Conservation (phyloP, 1,140 invertebrate species). For the Steinernema feltiae region DNA sequence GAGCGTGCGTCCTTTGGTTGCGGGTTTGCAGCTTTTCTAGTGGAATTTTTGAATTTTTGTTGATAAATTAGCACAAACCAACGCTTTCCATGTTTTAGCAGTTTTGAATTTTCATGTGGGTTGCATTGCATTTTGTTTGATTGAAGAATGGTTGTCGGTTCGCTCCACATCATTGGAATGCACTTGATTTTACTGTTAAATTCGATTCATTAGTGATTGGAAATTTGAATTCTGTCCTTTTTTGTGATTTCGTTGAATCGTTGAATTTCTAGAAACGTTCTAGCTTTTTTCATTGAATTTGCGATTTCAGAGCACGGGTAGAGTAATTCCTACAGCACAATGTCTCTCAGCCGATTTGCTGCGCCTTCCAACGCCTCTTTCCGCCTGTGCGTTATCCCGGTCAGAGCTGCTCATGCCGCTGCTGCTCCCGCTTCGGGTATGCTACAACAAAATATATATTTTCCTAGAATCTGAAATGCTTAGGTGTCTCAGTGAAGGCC, state of each 20-base stretch:
- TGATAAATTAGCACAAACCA: neutral
- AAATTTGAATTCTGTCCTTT: no score
- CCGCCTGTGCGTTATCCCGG: neutral
- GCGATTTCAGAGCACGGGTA: neutral
- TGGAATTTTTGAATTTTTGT: neutral
- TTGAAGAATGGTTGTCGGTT: no score
- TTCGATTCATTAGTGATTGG: no score
- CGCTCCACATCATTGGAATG: no score
- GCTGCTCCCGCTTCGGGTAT: neutral
- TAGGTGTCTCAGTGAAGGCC: neutral
- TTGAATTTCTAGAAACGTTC: no score
- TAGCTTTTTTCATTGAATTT: no score
- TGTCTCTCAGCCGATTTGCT: neutral
- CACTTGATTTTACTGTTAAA: no score
- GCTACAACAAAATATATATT: neutral
- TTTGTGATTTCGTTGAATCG: no score
- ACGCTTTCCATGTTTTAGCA: no score
- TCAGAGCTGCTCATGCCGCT: neutral
- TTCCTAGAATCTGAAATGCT: neutral
- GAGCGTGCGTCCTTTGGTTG: neutral
- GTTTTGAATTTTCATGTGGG: neutral
- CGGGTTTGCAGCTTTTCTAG: neutral
- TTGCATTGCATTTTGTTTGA: no score
- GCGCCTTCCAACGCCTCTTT: neutral
- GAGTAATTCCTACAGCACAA: neutral